Base-by-base conservation (phyloP, 2,888 invertebrate genomes). In the Tethea ocularis region DNA sequence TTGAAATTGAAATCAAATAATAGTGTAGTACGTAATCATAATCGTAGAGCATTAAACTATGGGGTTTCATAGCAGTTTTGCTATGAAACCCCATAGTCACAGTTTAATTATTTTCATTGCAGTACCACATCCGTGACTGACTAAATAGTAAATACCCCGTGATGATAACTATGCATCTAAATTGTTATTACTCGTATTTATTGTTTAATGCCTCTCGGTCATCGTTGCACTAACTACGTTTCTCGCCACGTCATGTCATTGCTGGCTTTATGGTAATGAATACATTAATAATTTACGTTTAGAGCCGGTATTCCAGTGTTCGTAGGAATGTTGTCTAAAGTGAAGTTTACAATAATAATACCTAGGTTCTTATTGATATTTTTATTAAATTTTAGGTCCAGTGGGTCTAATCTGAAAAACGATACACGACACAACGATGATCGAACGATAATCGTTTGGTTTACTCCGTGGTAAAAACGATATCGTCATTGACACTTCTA, bases 201-300 rank as follows among this genome's bases (percentile, higher is more conserved):
- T 56, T 20, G 46, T 20, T 17, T 46, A 46, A 20, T 56, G 52
- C 52, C 57, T 57, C 24, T 57, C 57, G 52, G 52, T 52, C 20
- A n/a, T 29, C 56, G 53, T 20, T 46, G 20, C 46, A 20, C 46
- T 46, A 20, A 46, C 46, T 20, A 46, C 46, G 46, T 46, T 46
- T 20, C 46, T 2, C 46, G 62, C 61, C 64, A 64, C 64, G 66
- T 76, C 63, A 66, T 74, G 75, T 80, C 72, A 74, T 74, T 72
- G 69, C 65, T 41, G 29, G 66, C 64, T 66, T 72, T 46, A 74
- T 71, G 71, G 68, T 75, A 76, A 76, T 79, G 74, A 78, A 70
- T 75, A 72, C 69, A 71, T 78, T 73, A 77, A 82, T 82, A 79
- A 78, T 79, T 76, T 60, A 84, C 75, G 68, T 56, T 67, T 55